Evolutionary conservation across 2,113 vertebrate genomes (phyloP).

Genomic region (Geococcyx californianus): DNA sequence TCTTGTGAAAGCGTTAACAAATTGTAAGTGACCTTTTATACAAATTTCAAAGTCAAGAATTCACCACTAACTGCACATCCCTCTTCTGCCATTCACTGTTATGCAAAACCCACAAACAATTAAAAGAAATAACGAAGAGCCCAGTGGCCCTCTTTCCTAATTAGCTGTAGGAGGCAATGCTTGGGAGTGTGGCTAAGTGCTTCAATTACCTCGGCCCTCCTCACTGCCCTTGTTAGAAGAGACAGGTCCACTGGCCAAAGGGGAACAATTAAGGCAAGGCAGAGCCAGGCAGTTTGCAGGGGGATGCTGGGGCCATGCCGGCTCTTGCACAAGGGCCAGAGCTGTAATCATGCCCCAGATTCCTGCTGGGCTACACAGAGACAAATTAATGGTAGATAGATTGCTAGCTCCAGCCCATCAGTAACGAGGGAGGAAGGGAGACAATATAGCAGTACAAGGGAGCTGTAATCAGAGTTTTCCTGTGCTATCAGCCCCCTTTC

Average conservation of each 20-base stretch:
- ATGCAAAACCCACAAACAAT: slow-evolving; percentile 77
- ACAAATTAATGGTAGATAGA: slow-evolving; percentile 18
- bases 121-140: slow-evolving; percentile 70
- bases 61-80: slow-evolving; percentile 1
- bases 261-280: slow-evolving; percentile 72
- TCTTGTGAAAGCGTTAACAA: slow-evolving; percentile 59
- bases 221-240: slow-evolving; percentile 60
- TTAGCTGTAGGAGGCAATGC: slow-evolving; percentile 69
- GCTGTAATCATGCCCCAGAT: slow-evolving; percentile 20
- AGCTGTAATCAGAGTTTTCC: neutral
- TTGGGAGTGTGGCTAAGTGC: slow-evolving; percentile 62
- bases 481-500: neutral
- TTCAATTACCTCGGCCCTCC: slow-evolving; percentile 67
- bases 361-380: slow-evolving; percentile 24
- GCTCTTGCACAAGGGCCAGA: neutral
- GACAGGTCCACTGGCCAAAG: slow-evolving; percentile 64
- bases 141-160: slow-evolving; percentile 72
- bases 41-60: slow-evolving; percentile 61
- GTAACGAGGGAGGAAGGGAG: neutral
- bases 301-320: neutral
- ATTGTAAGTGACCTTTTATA: slow-evolving; percentile 69
- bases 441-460: neutral
- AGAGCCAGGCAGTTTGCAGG: slow-evolving; percentile 30
- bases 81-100: slow-evolving; percentile 63
- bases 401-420: slow-evolving; percentile 43